These are phyloP conservation scores for Temnopleurus reevesii DNA, from an alignment of 53 echinoderm and acorn worm species.

Conservation along the genomic window DNA sequence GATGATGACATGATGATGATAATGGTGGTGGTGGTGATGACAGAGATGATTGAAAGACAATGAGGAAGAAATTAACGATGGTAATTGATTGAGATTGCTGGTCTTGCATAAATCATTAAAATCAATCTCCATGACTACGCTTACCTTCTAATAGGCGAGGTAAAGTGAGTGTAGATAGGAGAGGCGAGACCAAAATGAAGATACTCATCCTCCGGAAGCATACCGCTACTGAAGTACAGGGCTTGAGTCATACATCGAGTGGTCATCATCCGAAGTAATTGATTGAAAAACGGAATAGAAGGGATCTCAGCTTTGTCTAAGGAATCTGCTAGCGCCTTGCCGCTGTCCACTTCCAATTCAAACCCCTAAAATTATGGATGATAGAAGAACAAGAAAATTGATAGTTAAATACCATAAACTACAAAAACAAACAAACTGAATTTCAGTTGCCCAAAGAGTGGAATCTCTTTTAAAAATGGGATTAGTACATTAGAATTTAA, in stretches of 20 bases:
- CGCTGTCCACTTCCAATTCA: constrained; percentile 80
- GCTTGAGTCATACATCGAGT: constrained; percentile 98
- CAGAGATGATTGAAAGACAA: not conserved
- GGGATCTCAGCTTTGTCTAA: constrained; percentile 82
- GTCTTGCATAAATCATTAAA: too few species aligned
- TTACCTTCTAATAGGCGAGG: constrained; percentile 98
- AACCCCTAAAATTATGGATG: constrained; percentile 65
- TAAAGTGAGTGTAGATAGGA: constrained; percentile 98
- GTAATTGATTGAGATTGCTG: too few species aligned
- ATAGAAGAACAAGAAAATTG: too few species aligned
- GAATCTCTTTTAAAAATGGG: too few species aligned
- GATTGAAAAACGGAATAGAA: constrained; percentile 86
- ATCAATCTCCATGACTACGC: not conserved
- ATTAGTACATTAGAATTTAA: too few species aligned
- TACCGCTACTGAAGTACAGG: constrained; percentile 96
- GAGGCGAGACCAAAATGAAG: constrained; percentile 93
- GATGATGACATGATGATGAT: not conserved
- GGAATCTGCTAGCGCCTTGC: constrained; percentile 79
- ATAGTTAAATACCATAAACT: too few species aligned
- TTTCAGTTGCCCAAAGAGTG: too few species aligned
- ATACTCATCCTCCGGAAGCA: constrained; percentile 80
- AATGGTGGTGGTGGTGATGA: too few species aligned
- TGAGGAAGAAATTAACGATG: too few species aligned
- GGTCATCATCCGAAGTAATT: constrained; percentile 91
- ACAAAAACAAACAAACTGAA: too few species aligned